Base-by-base conservation (phyloP, 2,888 invertebrate species). In the Boloria euphrosyne region DNA sequence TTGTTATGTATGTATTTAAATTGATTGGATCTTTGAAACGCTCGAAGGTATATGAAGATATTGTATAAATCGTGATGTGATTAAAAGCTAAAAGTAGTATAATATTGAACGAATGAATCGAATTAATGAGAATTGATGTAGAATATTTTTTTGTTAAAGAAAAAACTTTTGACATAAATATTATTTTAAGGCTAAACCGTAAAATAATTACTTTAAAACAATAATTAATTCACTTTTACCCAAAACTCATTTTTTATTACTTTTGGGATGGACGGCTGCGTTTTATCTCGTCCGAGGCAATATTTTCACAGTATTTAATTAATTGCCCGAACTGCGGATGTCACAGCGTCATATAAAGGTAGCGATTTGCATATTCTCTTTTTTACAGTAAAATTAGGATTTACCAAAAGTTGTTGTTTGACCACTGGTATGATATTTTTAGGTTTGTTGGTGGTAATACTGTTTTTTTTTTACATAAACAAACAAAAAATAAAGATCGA, bases 291-390 rank as follows among this genome's bases (percentile, higher is more conserved):
- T 51, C 54, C 58, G 31, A 50, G 54, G 65, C 64, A 61, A 67
- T 63, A 67, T 67, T 65, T 67, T 61, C 58, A 67, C 64, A 47
- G 65, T 55, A 65, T 69, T 69, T 55, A 65, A 65, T 67, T 69
- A 66, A 66, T 69, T 53, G 66, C 38, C 53, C 18, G 54, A 49
- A 57, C 61, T 47, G 59, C 47, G 66, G 55, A 62, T 57, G 49
- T 66, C 60, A 57, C 22, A 27, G 52, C 63, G 62, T 58, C 64
- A 59, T 58, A 52, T 47, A 46, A 65, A 59, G 52, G 54, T 51
- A 58, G 13, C 58, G 44, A 49, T 69, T 68, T 68, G 67, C 67
- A 68, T 71, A 71, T 69, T 68, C 53, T 68, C 53, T 68, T 67
- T 62, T 68, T 62, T 59, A 47, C 43, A 50, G 53, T 14, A 46